Percentiles rank a stretch among this genome's conserved stretches.
Evolutionary conservation across 2,113 vertebrate genomes (phyloP).

Genomic region (Dolichallabes microphthalmus): DNA sequence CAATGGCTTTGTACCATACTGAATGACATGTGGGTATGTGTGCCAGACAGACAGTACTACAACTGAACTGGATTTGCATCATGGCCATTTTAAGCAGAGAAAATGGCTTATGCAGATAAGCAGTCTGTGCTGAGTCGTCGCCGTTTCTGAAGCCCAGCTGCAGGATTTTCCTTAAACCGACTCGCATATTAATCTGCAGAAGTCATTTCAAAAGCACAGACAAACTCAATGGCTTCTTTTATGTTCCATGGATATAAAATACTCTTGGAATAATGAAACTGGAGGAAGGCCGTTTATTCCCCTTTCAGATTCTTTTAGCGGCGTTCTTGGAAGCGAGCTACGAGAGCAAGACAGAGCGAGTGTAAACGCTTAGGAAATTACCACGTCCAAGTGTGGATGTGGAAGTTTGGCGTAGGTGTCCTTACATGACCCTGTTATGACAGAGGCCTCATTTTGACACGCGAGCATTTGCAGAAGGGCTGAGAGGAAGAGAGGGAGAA

Average conservation of each 20-base stretch:
- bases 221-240: not conserved
- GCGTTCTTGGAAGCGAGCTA: not conserved
- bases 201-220: not conserved
- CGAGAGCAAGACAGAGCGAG: not conserved
- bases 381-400: constrained; percentile 45
- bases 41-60: constrained; percentile 53
- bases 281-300: constrained; percentile 29
- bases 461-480: constrained; percentile 24
- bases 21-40: constrained; percentile 48
- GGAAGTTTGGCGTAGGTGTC: constrained; percentile 36
- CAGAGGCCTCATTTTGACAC: constrained; percentile 29
- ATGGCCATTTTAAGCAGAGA: constrained; percentile 43
- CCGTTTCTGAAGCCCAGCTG: not conserved
- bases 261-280: constrained; percentile 13
- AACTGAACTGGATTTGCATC: constrained; percentile 61
- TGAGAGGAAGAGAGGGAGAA: constrained; percentile 2
- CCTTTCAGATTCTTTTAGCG: constrained; percentile 27
- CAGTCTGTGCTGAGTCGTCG: not conserved
- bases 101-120: constrained; percentile 41
- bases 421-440: constrained; percentile 18
- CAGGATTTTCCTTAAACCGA: not conserved
- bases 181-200: constrained; percentile 3
- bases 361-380: constrained; percentile 27
- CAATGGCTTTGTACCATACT: constrained; percentile 60
- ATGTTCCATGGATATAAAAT: constrained; percentile 18